phyloP scores from a whole-genome alignment of 1,140 invertebrate genomes.

The Neoseiulus cucumeris region DNA sequence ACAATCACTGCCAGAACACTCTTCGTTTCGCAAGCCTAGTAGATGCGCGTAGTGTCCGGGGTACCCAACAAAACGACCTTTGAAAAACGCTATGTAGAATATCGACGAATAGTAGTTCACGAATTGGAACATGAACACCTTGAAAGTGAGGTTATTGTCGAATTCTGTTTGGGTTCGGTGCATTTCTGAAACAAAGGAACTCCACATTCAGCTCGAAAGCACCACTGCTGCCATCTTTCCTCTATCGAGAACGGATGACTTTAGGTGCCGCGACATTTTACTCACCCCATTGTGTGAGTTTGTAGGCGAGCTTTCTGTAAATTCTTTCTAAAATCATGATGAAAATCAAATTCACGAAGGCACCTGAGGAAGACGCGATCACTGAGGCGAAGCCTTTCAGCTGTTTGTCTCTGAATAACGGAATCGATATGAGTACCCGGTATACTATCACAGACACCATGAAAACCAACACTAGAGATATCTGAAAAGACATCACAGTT shows the following conservation, averaged over 20 bases:
- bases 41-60: slow-evolving; percentile 50
- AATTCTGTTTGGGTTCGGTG: slow-evolving; percentile 63
- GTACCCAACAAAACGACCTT: slow-evolving; percentile 52
- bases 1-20: slow-evolving; percentile 59
- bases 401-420: slow-evolving; percentile 37
- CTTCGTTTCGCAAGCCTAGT: slow-evolving; percentile 45
- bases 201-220: no score
- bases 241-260: slow-evolving; percentile 17
- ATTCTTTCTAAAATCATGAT: slow-evolving; percentile 40
- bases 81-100: slow-evolving; percentile 67
- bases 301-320: slow-evolving; percentile 41
- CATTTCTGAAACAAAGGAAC: slow-evolving; percentile 37
- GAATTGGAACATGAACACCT: slow-evolving; percentile 69
- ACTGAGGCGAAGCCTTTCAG: slow-evolving; percentile 37
- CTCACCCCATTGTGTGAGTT: slow-evolving; percentile 43
- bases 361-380: slow-evolving; percentile 45
- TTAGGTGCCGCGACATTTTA: not conserved
- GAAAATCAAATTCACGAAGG: slow-evolving; percentile 46
- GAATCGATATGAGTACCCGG: slow-evolving; percentile 39
- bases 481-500: slow-evolving; percentile 28
- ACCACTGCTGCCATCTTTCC: no score
- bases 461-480: slow-evolving; percentile 46
- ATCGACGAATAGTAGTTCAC: slow-evolving; percentile 67
- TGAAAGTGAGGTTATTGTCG: slow-evolving; percentile 59
- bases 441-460: slow-evolving; percentile 54